Evolutionary conservation across 1,140 invertebrate species (phyloP).

Genomic region (Chironomus tepperi): DNA sequence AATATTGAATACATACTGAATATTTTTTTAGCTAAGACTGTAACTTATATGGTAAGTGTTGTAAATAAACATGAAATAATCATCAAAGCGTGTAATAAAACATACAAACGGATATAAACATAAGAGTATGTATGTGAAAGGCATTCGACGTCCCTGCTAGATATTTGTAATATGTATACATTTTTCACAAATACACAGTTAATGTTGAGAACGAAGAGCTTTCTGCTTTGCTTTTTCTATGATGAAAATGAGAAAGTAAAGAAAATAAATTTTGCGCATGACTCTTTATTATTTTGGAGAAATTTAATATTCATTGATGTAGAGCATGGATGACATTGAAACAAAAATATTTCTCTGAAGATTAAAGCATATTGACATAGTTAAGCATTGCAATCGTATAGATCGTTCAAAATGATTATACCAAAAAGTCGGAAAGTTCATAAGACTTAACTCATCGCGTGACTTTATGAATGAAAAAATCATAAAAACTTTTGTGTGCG

Average conservation of each 20-base stretch:
- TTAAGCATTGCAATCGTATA: background rate
- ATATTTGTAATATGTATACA: conserved; percentile 5
- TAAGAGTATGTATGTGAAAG: background rate
- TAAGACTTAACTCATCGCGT: background rate
- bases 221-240: background rate
- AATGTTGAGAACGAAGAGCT: too few relatives aligned
- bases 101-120: background rate
- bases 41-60: too few relatives aligned
- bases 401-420: too few relatives aligned
- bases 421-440: background rate
- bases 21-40: too few relatives aligned
- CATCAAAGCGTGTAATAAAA: background rate
- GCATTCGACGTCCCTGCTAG: background rate
- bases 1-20: too few relatives aligned
- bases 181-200: background rate
- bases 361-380: background rate
- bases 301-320: background rate
- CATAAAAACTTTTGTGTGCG: background rate
- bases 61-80: too few relatives aligned
- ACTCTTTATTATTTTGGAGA: background rate
- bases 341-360: background rate
- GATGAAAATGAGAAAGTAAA: background rate
- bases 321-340: conserved; percentile 12
- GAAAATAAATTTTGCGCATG: background rate
- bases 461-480: background rate